A percentile compares a stretch with the other conserved stretches of the same genome.
phyloP scores from a whole-genome alignment of 1,140 invertebrate genomes.

The Ostrea denselamellosa region DNA sequence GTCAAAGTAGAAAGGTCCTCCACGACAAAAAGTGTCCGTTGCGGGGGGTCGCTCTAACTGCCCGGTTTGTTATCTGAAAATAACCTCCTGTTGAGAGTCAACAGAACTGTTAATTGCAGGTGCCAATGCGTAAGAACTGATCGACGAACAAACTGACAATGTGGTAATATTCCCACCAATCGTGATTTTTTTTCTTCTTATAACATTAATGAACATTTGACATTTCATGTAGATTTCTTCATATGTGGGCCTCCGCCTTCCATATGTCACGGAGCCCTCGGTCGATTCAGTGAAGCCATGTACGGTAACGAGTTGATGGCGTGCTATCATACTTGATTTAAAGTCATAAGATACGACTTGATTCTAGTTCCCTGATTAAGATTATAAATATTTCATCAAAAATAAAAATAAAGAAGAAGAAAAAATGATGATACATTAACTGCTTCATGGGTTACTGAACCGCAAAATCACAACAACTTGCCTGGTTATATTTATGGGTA shows the following conservation, averaged over 20 bases:
- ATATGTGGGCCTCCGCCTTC: neutral
- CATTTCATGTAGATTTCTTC: neutral
- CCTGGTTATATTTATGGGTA: conserved; percentile 3
- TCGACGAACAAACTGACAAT: neutral
- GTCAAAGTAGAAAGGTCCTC: conserved; percentile 24
- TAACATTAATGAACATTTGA: neutral
- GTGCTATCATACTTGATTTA: neutral
- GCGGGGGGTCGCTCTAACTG: neutral
- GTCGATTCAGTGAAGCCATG: neutral
- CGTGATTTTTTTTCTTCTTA: neutral
- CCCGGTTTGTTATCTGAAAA: neutral
- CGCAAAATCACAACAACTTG: neutral
- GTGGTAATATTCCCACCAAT: neutral
- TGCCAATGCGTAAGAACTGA: neutral
- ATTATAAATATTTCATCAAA: conserved; percentile 13
- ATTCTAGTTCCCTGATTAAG: neutral
- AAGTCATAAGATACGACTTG: neutral
- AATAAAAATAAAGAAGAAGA: too few relatives aligned
- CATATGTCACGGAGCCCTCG: neutral
- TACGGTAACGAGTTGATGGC: neutral
- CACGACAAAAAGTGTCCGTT: neutral
- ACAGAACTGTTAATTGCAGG: neutral
- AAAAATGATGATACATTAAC: neutral
- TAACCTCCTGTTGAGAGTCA: neutral
- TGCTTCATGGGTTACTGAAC: neutral